A percentile compares a stretch with the other conserved stretches of the same genome.
Conservation (phyloP, 2,113 vertebrate genomes). For the Choloepus hoffmanni region DNA sequence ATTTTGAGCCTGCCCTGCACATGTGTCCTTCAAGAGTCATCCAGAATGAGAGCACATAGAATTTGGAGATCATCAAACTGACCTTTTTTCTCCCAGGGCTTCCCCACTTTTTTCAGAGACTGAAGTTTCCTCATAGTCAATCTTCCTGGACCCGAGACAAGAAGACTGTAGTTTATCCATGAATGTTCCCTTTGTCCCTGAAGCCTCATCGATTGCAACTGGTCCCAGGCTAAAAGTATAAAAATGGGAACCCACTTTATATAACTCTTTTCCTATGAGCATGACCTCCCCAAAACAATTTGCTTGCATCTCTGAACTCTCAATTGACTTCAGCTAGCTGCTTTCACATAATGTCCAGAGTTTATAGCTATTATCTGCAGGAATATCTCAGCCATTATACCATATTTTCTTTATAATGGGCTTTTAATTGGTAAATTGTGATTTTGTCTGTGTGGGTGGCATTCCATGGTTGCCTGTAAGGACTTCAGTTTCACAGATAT, state of each 20-base stretch:
- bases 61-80: neutral
- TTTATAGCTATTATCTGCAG: neutral
- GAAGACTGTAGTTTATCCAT: neutral
- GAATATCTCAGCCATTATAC: neutral
- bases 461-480: neutral
- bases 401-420: conserved; percentile 26
- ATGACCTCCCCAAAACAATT: neutral
- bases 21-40: neutral
- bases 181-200: neutral
- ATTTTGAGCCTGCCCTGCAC: conserved; percentile 6
- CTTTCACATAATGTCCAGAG: neutral
- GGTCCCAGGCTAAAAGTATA: neutral
- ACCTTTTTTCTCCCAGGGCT: neutral
- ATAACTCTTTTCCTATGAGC: neutral
- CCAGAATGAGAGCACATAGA: neutral
- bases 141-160: neutral
- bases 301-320: neutral
- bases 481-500: neutral
- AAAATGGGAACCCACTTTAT: neutral
- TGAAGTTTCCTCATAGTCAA: neutral
- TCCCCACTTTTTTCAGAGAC: neutral
- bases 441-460: neutral
- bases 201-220: neutral
- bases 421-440: neutral
- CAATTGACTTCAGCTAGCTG: neutral